Evolutionary conservation across 2,888 invertebrate genomes (phyloP).

Genomic region (Fragum sueziense): DNA sequence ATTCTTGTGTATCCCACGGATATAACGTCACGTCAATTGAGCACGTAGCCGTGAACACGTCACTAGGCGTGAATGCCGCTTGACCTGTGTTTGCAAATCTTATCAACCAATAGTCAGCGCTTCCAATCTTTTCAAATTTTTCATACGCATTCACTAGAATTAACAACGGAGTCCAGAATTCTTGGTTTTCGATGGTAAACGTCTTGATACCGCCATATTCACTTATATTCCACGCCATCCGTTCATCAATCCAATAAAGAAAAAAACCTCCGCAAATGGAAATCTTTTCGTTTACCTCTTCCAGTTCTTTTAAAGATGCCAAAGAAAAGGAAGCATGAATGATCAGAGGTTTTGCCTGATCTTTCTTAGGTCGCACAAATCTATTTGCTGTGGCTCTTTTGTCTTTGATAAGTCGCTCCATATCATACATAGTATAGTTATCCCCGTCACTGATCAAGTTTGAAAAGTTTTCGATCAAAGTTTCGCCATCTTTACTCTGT

Average conservation of each 20-base stretch:
- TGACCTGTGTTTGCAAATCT: neutral
- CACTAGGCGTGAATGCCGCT: slow-evolving; percentile 15
- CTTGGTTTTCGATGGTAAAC: slow-evolving; percentile 11
- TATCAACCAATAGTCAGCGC: slow-evolving; percentile 4
- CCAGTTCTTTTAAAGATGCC: slow-evolving; percentile 33
- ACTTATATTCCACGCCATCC: slow-evolving; percentile 29
- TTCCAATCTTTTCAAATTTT: neutral
- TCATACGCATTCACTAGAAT: slow-evolving; percentile 23
- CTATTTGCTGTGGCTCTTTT: neutral
- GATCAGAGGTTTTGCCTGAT: neutral
- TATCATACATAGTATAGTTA: neutral
- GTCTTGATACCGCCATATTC: slow-evolving; percentile 28
- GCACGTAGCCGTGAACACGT: slow-evolving; percentile 34
- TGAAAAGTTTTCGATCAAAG: no score
- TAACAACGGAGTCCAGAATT: slow-evolving; percentile 43
- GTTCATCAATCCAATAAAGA: slow-evolving; percentile 33
- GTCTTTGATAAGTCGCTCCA: neutral
- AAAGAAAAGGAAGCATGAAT: slow-evolving; percentile 1
- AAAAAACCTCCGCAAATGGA: neutral
- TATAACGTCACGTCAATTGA: slow-evolving; percentile 32
- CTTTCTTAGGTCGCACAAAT: neutral
- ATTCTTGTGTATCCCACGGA: slow-evolving; percentile 39
- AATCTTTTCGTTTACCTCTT: slow-evolving; percentile 35
- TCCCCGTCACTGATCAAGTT: neutral
- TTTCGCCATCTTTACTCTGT: no score